Evolutionary conservation across 1,140 invertebrate genomes (phyloP), one percentile per base, ranked within the genome.

Genomic region (Hestina assimilis): DNA sequence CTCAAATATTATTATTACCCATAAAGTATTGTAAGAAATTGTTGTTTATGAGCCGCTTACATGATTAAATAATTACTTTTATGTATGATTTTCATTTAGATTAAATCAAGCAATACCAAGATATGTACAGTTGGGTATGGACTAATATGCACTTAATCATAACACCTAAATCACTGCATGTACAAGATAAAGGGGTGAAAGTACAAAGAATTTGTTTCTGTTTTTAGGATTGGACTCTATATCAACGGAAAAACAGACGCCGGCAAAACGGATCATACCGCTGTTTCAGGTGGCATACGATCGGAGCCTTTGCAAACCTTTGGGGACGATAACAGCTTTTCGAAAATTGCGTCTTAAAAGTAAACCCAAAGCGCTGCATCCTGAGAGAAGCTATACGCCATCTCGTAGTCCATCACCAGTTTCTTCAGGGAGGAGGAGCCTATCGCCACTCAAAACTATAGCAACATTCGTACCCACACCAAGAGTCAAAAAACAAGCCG

Each of bases 191-290:
- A 35, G 40, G 52, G 46, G 31, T 28, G 33, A 53, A 48, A 60
- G 38, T 63, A 47, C 54, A 53, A 55, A 63, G 58, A 64, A 38
- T 72, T 73, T 76, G 65, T 73, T 84, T 84, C 64, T 74, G 57
- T 80, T 83, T 87, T 87, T 87, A 87, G 84, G 84, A 62, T 41
- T 38, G 63, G 74, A 78, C 59, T 53, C 57, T 56, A 53, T 66
- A 61, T 35, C 55, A 28, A 63, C 63, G 66, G 63, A 63, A 69
- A 71, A 59, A 61, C 55, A 69, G 50, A 52, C 54, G 55, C 59
- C 91, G 43, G 91, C 63, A 89, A 91, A 6, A 92, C 91, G 74
- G 57, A 73, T 86, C 23, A 71, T 79, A 61, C 84, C 84, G 28
- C 65, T 87, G 42, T 87, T 87, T 63, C 84, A 87, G 79, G 84